phyloP scores from a whole-genome alignment of 2,797 vertebrate genomes.

The Pteronotus mesoamericanus region DNA sequence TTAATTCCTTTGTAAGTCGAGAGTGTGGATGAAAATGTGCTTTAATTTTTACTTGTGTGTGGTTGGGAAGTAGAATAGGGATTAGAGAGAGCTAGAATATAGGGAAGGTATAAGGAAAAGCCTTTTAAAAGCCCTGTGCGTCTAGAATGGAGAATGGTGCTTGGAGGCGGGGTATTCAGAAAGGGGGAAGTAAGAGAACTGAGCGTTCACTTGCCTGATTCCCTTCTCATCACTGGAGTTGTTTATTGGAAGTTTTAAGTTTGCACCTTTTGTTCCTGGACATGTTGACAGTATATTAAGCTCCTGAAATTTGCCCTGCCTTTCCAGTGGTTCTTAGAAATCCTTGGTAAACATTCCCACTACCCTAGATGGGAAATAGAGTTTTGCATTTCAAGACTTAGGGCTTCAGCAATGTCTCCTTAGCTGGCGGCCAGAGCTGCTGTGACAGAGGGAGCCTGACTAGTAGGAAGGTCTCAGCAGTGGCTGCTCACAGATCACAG shows the following conservation, averaged over 20 bases:
- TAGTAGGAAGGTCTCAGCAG: background rate
- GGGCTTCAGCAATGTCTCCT: background rate
- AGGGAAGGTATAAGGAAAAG: background rate
- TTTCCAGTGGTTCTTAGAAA: slow-evolving; percentile 42
- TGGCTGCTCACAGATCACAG: background rate
- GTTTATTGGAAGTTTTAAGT: slow-evolving; percentile 1
- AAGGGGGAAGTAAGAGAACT: background rate
- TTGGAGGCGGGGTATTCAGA: background rate
- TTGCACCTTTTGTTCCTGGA: background rate
- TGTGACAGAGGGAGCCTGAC: background rate
- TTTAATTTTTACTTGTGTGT: background rate
- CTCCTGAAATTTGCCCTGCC: background rate
- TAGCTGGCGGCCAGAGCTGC: background rate
- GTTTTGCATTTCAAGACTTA: background rate
- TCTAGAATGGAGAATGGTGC: background rate
- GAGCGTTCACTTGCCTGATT: background rate
- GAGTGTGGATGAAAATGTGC: background rate
- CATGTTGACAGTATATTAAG: background rate
- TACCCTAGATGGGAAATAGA: background rate
- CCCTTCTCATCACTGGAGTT: background rate
- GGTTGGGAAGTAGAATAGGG: background rate
- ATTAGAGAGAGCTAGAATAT: background rate
- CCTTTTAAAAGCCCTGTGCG: background rate
- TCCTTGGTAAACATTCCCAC: background rate
- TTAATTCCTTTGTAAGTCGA: slow-evolving; percentile 1